Percentiles rank a stretch among this genome's conserved stretches.
Conservation (phyloP, 2,888 invertebrate species). For the Agrotis segetum region DNA sequence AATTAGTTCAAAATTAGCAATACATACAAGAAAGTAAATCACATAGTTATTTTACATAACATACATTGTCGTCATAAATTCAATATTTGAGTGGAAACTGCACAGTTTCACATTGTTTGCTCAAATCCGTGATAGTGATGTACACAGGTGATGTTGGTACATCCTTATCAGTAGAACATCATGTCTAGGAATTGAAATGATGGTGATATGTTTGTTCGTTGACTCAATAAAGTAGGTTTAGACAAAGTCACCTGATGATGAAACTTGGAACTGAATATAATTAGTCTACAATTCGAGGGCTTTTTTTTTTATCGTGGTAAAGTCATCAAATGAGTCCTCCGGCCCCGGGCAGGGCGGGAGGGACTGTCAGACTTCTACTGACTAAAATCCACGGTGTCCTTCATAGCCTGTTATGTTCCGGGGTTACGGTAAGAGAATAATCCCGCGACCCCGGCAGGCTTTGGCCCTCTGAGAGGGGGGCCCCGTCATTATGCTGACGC, state of each 20-base stretch:
- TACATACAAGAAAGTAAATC: constrained; percentile 21
- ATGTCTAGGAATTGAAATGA: constrained; percentile 35
- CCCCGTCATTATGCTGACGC: no score
- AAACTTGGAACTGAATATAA: background rate
- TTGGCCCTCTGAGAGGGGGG: no score
- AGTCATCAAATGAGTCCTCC: no score
- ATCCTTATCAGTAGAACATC: constrained; percentile 45
- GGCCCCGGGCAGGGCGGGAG: no score
- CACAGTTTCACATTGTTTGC: constrained; percentile 23
- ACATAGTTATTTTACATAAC: constrained; percentile 41
- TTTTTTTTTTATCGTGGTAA: no score
- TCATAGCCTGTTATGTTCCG: no score
- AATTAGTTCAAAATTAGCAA: constrained; percentile 32
- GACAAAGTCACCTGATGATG: constrained; percentile 1
- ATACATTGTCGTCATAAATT: constrained; percentile 27
- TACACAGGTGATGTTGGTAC: constrained; percentile 42
- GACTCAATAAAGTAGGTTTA: constrained; percentile 7
- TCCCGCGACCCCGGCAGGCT: no score
- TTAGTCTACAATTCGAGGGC: no score
- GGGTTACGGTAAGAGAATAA: no score
- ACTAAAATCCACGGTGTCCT: no score
- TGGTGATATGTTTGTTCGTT: constrained; percentile 26
- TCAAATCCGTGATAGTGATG: constrained; percentile 24
- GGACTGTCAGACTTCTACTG: no score
- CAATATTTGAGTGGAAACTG: constrained; percentile 58